phyloP scores from a whole-genome alignment of 2,797 vertebrate species.

The Semotilus atromaculatus region DNA sequence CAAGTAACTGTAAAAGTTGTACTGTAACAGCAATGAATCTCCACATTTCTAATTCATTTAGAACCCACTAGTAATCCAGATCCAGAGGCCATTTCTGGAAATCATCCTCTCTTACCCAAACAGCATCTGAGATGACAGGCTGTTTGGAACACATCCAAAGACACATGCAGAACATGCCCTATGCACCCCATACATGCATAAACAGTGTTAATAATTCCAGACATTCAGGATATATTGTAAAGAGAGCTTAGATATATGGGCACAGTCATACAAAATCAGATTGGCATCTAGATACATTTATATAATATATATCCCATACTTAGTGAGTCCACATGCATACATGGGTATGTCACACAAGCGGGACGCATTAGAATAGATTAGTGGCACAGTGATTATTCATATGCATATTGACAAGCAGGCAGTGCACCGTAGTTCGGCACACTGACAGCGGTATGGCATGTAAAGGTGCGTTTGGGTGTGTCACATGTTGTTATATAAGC shows the following conservation, averaged over 20 bases:
- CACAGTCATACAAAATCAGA: not conserved
- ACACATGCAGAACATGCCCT: conserved; percentile 34
- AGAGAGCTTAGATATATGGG: not conserved
- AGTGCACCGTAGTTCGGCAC: not conserved
- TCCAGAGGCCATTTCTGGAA: conserved; percentile 31
- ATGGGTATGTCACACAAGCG: not conserved
- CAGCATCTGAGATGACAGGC: conserved; percentile 43
- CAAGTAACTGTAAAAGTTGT: not conserved
- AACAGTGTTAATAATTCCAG: conserved; percentile 17
- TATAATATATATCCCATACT: conserved; percentile 23
- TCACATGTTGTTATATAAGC: conserved; percentile 40
- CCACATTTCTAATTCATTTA: not conserved
- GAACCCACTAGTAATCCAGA: conserved; percentile 11
- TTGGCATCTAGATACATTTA: conserved; percentile 21
- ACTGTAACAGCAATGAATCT: not conserved
- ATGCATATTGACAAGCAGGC: conserved; percentile 29
- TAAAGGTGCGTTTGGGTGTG: conserved; percentile 38
- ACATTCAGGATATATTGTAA: conserved; percentile 27
- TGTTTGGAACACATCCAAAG: conserved; percentile 20
- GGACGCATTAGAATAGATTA: not conserved
- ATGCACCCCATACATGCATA: conserved; percentile 3
- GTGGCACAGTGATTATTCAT: conserved; percentile 35
- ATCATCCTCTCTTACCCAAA: conserved; percentile 4
- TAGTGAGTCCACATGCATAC: conserved; percentile 40
- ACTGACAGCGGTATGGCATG: conserved; percentile 38